Percentiles rank a stretch among this genome's conserved stretches.
These are phyloP conservation scores for Phaethon lepturus DNA, from an alignment of 2,113 vertebrate genomes.

Conservation along the genomic window DNA sequence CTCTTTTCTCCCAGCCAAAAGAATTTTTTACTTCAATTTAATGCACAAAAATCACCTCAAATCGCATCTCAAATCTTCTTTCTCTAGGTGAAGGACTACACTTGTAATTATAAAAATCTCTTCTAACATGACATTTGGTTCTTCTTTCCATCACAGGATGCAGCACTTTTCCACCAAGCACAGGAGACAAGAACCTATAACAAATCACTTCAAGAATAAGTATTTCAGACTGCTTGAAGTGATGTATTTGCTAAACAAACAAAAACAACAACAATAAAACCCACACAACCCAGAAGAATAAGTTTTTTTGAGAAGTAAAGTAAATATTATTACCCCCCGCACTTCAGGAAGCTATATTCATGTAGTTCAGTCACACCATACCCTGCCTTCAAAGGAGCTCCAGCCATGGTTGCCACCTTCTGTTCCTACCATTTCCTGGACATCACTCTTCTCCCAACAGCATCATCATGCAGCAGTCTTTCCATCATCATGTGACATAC, in stretches of 20 bases:
- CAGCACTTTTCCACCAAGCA: not conserved
- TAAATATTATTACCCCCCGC: not conserved
- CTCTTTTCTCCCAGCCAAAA: not conserved
- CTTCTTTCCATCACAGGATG: not conserved
- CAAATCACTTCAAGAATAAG: not conserved
- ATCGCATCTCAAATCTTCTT: not conserved
- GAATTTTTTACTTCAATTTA: not conserved
- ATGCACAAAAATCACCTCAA: not conserved
- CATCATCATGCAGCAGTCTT: not conserved
- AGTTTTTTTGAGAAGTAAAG: not conserved
- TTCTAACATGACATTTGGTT: not conserved
- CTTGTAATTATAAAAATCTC: not conserved
- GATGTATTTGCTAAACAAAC: not conserved
- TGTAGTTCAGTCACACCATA: not conserved
- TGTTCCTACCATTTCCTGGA: not conserved
- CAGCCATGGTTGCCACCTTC: not conserved
- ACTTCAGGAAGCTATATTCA: not conserved
- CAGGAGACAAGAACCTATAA: not conserved
- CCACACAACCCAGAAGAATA: not conserved
- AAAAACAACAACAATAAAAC: not conserved
- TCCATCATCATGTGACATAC: not conserved
- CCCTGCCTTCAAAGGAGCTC: not conserved
- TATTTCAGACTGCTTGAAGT: not conserved
- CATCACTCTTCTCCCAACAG: not conserved
- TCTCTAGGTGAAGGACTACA: not conserved